Base-by-base conservation (phyloP, 1,140 invertebrate species). In the Lysiphlebus fabarum region DNA sequence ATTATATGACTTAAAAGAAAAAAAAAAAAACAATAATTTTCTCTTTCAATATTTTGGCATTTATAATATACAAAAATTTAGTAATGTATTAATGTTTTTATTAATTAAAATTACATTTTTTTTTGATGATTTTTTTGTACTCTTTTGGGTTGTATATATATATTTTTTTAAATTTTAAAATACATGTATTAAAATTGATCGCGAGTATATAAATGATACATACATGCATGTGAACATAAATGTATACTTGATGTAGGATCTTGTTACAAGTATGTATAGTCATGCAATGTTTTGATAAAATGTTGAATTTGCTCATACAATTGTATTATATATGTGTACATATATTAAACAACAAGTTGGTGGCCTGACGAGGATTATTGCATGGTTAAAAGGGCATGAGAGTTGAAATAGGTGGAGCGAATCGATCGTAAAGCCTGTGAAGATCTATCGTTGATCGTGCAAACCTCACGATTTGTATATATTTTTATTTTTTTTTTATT, bases 321-420 rank as follows among this genome's bases (percentile, higher is more conserved):
- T 51, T 33, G 33, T 14, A 37, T 51, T 36, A 51, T 3, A 11
- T 34, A 36, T 51, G 49, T 51, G 17, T 26, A 26, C 17, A 26
- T 26, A 51, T 51, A 51, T 51, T 51, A 36, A 51, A 51, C 36
- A n/a, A 17, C 47, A 34, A 34, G 36, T 34, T 51, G 37, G 36
- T 37, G 12, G 49, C 49, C 49, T 51, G 49, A 51, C 49, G 49
- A 51, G 49, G 11, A 36, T 34, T 12, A 49, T 17, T n/a, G 47
- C 26, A 51, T 11, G 34, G 49, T 44, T 57, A 49, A 57, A 57
- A 57, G 55, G 55, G 55, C 55, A 57, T 57, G 55, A 44, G 55
- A 57, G 55, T 57, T 57, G 55, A 57, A 57, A 57, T 48, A 57
- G 55, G 55, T 57, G 55, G 44, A 57, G 55, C 43, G 55, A 57